Evolutionary conservation across 2,888 invertebrate genomes (phyloP).

Genomic region (Uropetala carovei): DNA sequence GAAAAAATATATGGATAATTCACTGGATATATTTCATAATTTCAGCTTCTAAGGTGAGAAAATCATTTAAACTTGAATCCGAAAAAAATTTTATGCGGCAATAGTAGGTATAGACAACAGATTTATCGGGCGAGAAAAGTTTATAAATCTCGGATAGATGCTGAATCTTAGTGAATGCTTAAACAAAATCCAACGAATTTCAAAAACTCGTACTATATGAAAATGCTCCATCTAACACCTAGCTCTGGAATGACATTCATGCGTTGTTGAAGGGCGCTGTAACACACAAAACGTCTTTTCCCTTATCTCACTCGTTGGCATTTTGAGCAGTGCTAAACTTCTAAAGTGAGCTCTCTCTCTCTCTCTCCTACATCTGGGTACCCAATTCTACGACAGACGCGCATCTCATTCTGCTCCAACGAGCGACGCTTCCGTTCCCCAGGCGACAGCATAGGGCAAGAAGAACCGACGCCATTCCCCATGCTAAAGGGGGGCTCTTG

Average conservation of each 20-base stretch:
- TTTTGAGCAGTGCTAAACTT: constrained; percentile 64
- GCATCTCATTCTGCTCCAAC: constrained; percentile 63
- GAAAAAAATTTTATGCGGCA: too few species aligned
- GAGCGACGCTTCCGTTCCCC: constrained; percentile 62
- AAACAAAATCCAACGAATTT: constrained; percentile 46
- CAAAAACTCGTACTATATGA: constrained; percentile 45
- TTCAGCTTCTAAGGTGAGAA: too few species aligned
- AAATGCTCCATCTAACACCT: constrained; percentile 62
- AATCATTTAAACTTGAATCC: too few species aligned
- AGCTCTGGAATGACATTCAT: constrained; percentile 59
- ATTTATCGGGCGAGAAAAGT: too few species aligned
- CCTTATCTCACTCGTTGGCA: constrained; percentile 56
- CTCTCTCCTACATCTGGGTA: constrained; percentile 49
- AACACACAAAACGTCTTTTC: constrained; percentile 61
- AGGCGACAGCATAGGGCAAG: constrained; percentile 62
- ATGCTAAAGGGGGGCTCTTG: constrained; percentile 20
- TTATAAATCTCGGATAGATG: not conserved
- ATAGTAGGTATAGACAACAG: too few species aligned
- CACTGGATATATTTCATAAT: too few species aligned
- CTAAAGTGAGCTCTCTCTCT: constrained; percentile 43
- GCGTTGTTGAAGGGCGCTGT: constrained; percentile 63
- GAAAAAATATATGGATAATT: too few species aligned
- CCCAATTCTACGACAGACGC: constrained; percentile 64
- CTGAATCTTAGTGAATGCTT: not conserved
- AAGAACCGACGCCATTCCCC: constrained; percentile 33